A percentile compares a stretch with the other conserved stretches of the same genome.
phyloP scores from a whole-genome alignment of 2,113 vertebrate genomes.

The Ptyas mucosa region DNA sequence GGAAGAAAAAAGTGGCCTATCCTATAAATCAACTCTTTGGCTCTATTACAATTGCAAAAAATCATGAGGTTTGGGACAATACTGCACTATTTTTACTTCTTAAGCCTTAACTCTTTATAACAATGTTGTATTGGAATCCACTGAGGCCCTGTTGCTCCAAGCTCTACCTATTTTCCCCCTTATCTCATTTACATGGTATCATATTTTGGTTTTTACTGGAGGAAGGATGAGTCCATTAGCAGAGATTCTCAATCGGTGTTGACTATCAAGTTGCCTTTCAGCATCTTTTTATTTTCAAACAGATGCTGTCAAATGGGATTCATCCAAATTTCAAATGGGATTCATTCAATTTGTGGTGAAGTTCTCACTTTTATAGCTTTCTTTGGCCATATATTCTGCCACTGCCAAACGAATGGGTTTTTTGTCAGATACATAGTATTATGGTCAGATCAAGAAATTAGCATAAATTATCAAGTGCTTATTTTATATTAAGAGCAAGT shows the following conservation, averaged over 20 bases:
- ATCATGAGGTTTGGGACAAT: neutral
- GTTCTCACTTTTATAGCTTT: constrained; percentile 58
- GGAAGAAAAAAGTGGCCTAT: neutral
- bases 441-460: constrained; percentile 50
- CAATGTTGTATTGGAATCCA: constrained; percentile 35
- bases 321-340: constrained; percentile 65
- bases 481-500: neutral
- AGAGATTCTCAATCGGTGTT: constrained; percentile 25
- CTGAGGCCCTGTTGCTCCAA: constrained; percentile 36
- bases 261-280: constrained; percentile 45
- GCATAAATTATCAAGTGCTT: neutral
- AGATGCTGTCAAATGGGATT: constrained; percentile 20
- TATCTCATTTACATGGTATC: constrained; percentile 20
- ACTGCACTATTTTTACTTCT: neutral
- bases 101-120: constrained; percentile 8
- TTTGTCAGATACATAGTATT: constrained; percentile 36
- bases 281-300: constrained; percentile 51
- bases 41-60: neutral
- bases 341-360: constrained; percentile 56
- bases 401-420: constrained; percentile 49
- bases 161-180: constrained; percentile 10
- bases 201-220: constrained; percentile 38
- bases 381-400: constrained; percentile 58
- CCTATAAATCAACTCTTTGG: neutral
- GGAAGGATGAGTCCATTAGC: constrained; percentile 46